Percentiles rank a stretch among this genome's conserved stretches.
Conservation (phyloP, 2,113 vertebrate species). For the Monopterus albus region DNA sequence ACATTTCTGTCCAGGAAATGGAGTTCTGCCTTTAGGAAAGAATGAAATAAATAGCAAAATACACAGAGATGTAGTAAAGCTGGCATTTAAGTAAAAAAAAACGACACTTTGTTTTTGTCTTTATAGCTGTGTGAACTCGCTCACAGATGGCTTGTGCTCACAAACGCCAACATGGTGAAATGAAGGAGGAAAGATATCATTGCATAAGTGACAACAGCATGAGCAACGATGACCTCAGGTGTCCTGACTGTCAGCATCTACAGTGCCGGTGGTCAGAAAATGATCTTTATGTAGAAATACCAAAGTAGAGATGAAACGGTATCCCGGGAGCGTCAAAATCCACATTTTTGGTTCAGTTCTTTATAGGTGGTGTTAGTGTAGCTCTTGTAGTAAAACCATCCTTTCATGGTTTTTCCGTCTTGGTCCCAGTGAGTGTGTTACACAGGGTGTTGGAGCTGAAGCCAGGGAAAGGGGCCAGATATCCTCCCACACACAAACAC, state of each 20-base stretch:
- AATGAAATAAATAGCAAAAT: constrained; percentile 2
- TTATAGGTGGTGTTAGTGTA: constrained; percentile 6
- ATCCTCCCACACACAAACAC: constrained; percentile 52
- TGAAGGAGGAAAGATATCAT: constrained; percentile 57
- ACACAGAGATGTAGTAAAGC: background rate
- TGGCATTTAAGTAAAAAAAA: constrained; percentile 66
- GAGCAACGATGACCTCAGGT: constrained; percentile 55
- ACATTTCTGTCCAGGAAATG: constrained; percentile 21
- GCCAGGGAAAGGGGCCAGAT: constrained; percentile 73
- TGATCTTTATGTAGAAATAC: constrained; percentile 2
- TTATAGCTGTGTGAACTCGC: constrained; percentile 31
- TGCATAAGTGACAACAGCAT: constrained; percentile 61
- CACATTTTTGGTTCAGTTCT: constrained; percentile 7
- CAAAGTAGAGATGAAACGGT: constrained; percentile 13
- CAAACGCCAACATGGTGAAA: constrained; percentile 70
- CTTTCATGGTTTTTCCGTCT: constrained; percentile 53
- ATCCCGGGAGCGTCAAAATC: constrained; percentile 21
- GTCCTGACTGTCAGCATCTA: constrained; percentile 26
- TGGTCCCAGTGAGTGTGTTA: constrained; percentile 51
- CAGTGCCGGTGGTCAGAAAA: constrained; percentile 8
- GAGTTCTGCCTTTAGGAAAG: background rate
- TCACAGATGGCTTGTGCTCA: constrained; percentile 67
- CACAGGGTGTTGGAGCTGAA: constrained; percentile 57
- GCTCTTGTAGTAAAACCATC: constrained; percentile 38
- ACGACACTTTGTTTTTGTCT: constrained; percentile 48